A percentile compares a stretch with the other conserved stretches of the same genome.
phyloP scores from a whole-genome alignment of 2,797 vertebrate genomes.

The Linurgus olivaceus region DNA sequence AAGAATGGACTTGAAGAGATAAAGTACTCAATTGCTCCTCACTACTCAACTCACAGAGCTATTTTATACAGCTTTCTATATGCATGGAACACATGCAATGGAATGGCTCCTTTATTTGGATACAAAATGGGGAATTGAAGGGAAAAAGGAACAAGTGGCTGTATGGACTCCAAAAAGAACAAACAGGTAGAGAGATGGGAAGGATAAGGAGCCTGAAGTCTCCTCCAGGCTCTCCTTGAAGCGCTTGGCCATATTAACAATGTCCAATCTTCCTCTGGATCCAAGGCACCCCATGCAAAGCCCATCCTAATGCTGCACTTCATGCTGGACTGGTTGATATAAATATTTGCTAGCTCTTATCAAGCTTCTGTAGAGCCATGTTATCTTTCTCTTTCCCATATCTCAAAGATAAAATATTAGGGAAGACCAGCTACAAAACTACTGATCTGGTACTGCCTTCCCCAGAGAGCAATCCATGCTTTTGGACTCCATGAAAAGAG shows the following conservation, averaged over 20 bases:
- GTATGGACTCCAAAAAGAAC: background rate
- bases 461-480: background rate
- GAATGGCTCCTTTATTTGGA: background rate
- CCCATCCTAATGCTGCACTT: background rate
- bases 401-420: background rate
- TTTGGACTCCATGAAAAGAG: background rate
- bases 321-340: background rate
- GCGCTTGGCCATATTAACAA: background rate
- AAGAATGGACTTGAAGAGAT: background rate
- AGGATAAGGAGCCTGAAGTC: background rate
- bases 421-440: background rate
- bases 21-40: background rate
- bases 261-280: background rate
- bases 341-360: background rate
- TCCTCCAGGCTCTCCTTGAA: background rate
- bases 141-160: background rate
- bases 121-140: background rate
- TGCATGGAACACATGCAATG: background rate
- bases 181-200: background rate
- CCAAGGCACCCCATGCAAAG: background rate
- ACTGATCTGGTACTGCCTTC: background rate
- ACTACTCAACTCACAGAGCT: background rate
- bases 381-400: background rate
- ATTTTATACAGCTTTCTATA: background rate
- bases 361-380: background rate